A percentile compares a stretch with the other conserved stretches of the same genome.
Conservation (phyloP, 2,797 vertebrate species). For the Liparis tanakae region DNA sequence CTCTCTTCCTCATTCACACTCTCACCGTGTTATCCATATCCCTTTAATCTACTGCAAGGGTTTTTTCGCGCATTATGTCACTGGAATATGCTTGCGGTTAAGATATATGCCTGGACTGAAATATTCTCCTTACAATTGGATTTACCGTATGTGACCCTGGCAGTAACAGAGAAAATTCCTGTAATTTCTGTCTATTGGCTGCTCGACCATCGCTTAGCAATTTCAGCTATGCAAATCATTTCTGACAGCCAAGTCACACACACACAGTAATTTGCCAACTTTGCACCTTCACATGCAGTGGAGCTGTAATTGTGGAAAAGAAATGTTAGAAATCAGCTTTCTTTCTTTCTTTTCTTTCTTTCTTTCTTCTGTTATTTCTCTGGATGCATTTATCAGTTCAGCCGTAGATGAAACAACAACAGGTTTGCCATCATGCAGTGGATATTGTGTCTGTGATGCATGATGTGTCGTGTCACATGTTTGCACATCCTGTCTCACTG, state of each 20-base stretch:
- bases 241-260: conserved; percentile 22
- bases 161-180: conserved; percentile 29
- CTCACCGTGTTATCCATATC: conserved; percentile 27
- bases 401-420: conserved; percentile 70
- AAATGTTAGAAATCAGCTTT: conserved; percentile 31
- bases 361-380: conserved; percentile 51
- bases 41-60: conserved; percentile 37
- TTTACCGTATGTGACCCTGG: conserved; percentile 33
- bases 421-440: conserved; percentile 73
- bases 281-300: neutral
- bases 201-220: conserved; percentile 3
- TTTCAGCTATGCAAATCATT: conserved; percentile 54
- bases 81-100: conserved; percentile 26
- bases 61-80: conserved; percentile 26
- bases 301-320: conserved; percentile 21
- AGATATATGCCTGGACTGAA: conserved; percentile 18
- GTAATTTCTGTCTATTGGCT: conserved; percentile 31
- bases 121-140: conserved; percentile 17
- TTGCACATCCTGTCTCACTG: conserved; percentile 42
- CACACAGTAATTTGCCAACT: neutral
- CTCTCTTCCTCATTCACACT: conserved; percentile 34
- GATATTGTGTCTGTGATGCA: conserved; percentile 66
- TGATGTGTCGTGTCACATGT: conserved; percentile 74
- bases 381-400: conserved; percentile 70
- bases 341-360: conserved; percentile 29